phyloP scores from a whole-genome alignment of 2,797 vertebrate genomes.

The Molossus alvarezi region DNA sequence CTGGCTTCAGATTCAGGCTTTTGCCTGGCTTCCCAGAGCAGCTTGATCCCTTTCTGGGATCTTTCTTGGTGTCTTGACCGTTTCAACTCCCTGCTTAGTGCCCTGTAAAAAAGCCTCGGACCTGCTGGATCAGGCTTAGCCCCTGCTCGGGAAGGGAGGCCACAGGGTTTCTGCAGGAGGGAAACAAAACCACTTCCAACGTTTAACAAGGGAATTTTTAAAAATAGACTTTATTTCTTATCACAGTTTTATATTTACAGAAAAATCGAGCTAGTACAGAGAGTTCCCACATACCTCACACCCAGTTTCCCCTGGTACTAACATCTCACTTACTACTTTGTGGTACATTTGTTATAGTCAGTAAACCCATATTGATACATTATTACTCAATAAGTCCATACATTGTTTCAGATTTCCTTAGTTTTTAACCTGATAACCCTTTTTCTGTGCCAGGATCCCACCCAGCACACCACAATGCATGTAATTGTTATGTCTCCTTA shows the following conservation, averaged over 20 bases:
- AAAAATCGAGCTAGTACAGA: not conserved
- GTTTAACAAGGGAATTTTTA: not conserved
- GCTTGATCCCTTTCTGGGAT: not conserved
- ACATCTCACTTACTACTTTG: not conserved
- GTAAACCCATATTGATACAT: not conserved
- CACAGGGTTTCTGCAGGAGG: not conserved
- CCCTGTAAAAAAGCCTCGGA: not conserved
- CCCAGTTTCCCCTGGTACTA: not conserved
- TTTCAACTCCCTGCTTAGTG: not conserved
- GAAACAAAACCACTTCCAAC: not conserved
- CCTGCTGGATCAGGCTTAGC: not conserved
- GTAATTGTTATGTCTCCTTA: not conserved
- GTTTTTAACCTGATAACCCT: not conserved
- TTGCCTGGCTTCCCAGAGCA: not conserved
- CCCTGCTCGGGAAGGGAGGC: not conserved
- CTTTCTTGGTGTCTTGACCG: not conserved
- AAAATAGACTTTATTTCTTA: not conserved
- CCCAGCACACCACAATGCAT: not conserved
- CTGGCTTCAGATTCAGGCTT: not conserved
- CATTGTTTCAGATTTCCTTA: not conserved
- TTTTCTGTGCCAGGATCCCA: not conserved
- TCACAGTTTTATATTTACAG: not conserved
- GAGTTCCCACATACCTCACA: not conserved
- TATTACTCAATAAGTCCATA: not conserved
- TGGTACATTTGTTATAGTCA: not conserved